phyloP scores from a whole-genome alignment of 2,888 invertebrate genomes.

The Zeuzera pyrina region DNA sequence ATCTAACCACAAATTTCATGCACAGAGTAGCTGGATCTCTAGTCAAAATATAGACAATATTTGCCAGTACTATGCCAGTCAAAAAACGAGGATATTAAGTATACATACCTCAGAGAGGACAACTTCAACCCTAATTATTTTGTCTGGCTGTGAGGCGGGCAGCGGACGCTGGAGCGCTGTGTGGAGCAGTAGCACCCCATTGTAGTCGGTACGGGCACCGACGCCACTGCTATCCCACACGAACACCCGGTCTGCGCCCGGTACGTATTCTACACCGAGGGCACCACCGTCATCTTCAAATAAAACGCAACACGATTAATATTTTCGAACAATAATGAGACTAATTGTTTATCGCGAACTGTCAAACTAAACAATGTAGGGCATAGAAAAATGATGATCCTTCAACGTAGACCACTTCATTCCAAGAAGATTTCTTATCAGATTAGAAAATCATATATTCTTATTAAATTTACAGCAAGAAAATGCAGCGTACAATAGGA shows the following conservation, averaged over 20 bases:
- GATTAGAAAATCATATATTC: too few species aligned
- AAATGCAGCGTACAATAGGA: too few species aligned
- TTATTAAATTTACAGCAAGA: too few species aligned
- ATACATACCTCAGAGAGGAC: conserved; percentile 84
- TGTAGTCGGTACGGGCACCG: conserved; percentile 91
- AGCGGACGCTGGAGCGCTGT: conserved; percentile 90
- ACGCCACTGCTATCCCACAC: conserved; percentile 87
- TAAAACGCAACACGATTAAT: conserved; percentile 7
- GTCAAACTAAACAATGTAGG: conserved; percentile 66
- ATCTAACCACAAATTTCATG: too few species aligned
- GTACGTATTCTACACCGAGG: conserved; percentile 81
- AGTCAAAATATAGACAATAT: too few species aligned
- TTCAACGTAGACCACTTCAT: not conserved
- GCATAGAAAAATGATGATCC: conserved; percentile 22
- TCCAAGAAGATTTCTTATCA: too few species aligned
- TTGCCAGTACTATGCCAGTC: too few species aligned
- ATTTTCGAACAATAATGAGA: conserved; percentile 18
- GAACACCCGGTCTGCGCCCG: conserved; percentile 86
- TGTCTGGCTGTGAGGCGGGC: conserved; percentile 80
- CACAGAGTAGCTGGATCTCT: too few species aligned
- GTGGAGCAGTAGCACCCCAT: conserved; percentile 90
- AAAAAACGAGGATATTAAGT: too few species aligned
- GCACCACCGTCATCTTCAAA: conserved; percentile 75
- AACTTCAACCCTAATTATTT: conserved; percentile 86
- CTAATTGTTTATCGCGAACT: conserved; percentile 64